These are phyloP conservation scores for Acholoe squamosa DNA, from an alignment of 2,888 invertebrate species.

Conservation along the genomic window DNA sequence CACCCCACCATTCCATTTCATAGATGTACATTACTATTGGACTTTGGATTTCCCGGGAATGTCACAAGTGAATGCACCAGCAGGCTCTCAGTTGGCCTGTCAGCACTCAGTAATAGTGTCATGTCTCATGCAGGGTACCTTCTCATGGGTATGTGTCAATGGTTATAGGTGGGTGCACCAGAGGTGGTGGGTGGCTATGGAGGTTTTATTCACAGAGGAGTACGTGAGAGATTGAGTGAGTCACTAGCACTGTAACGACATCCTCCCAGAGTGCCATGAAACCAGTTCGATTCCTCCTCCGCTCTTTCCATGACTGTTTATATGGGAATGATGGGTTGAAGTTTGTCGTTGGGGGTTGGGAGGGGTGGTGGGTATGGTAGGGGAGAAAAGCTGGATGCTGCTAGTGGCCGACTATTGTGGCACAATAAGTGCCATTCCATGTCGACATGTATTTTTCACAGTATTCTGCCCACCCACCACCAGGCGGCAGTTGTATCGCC, in stretches of 20 bases:
- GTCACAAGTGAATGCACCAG: no score
- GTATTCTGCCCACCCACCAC: background rate
- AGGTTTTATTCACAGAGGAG: background rate
- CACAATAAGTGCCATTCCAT: slow-evolving; percentile 27
- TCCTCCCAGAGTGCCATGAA: background rate
- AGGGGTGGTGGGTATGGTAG: background rate
- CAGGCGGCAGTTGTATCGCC: slow-evolving; percentile 10
- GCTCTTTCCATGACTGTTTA: background rate
- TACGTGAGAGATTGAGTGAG: background rate
- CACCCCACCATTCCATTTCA: no score
- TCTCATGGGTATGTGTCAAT: no score
- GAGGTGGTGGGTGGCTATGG: no score
- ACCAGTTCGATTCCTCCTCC: background rate
- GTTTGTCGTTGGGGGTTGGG: no score
- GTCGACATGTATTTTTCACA: slow-evolving; percentile 54
- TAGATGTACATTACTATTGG: no score
- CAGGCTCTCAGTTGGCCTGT: no score
- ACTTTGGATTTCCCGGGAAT: no score
- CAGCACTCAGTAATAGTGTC: no score
- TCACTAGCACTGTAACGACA: background rate
- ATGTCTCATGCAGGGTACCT: no score
- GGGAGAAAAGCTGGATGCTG: background rate
- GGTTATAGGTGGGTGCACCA: no score
- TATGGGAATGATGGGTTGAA: no score
- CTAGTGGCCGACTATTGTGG: background rate